These are phyloP conservation scores for Monochamus saltuarius DNA, from an alignment of 1,140 invertebrate species.

Conservation along the genomic window DNA sequence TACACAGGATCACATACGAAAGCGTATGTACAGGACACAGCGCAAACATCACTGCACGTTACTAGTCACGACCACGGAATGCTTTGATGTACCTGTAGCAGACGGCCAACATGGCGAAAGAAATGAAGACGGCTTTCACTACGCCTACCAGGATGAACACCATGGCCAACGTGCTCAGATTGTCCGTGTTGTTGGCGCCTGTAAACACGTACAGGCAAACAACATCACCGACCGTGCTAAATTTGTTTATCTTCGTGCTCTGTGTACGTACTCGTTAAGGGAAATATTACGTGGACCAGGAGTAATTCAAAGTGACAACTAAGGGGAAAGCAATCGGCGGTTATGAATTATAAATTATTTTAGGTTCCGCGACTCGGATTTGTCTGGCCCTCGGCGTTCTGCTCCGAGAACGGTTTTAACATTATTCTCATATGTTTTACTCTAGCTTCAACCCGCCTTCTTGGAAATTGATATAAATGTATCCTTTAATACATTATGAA, in stretches of 20 bases:
- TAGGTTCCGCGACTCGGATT: no score
- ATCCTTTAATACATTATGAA: no score
- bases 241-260: slow-evolving; percentile 28
- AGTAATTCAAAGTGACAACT: no score
- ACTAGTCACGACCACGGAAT: slow-evolving; percentile 2
- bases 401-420: no score
- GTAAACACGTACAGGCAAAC: slow-evolving; percentile 39
- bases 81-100: slow-evolving; percentile 84
- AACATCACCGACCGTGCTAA: slow-evolving; percentile 1
- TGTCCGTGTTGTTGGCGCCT: slow-evolving; percentile 70
- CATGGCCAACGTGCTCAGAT: slow-evolving; percentile 84
- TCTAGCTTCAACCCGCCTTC: no score
- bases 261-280: slow-evolving; percentile 37
- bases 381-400: no score
- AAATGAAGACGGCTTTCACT: slow-evolving; percentile 89
- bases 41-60: slow-evolving; percentile 11
- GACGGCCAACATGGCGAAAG: slow-evolving; percentile 90
- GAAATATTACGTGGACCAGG: not conserved
- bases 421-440: no score
- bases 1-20: slow-evolving; percentile 8
- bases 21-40: slow-evolving; percentile 18
- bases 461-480: no score
- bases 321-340: no score
- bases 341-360: no score
- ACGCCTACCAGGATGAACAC: slow-evolving; percentile 90